A percentile compares a stretch with the other conserved stretches of the same genome.
These are phyloP conservation scores for Sphaeramia orbicularis DNA, from an alignment of 2,797 vertebrate species.

Conservation along the genomic window DNA sequence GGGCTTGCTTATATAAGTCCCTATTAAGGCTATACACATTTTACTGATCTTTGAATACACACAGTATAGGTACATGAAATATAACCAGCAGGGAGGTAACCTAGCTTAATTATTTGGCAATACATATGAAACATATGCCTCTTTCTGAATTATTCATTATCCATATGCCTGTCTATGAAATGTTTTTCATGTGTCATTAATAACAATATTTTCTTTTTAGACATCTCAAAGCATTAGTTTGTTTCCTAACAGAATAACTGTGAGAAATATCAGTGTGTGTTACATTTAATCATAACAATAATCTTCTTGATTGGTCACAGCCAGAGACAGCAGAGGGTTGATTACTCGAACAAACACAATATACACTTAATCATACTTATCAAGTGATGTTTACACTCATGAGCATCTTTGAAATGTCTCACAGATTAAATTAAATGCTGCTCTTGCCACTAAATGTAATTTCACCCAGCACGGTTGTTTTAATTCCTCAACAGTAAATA, in stretches of 20 bases:
- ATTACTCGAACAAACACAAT: constrained; percentile 29
- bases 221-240: constrained; percentile 5
- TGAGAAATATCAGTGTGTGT: constrained; percentile 2
- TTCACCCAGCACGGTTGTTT: constrained; percentile 40
- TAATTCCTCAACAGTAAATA: constrained; percentile 60
- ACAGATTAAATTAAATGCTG: constrained; percentile 54
- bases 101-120: no score
- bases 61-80: no score
- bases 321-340: constrained; percentile 17
- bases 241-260: constrained; percentile 3
- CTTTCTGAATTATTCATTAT: no score
- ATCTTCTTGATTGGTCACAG: constrained; percentile 29
- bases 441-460: constrained; percentile 41
- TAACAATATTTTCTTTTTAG: neutral
- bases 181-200: no score
- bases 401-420: constrained; percentile 45
- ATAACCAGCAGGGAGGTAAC: no score
- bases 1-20: no score
- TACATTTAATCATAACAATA: constrained; percentile 4
- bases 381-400: constrained; percentile 40
- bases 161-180: no score
- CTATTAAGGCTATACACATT: no score
- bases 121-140: no score
- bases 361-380: constrained; percentile 39
- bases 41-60: no score